phyloP scores from a whole-genome alignment of 2,888 invertebrate genomes.

The Lepidochitona cinerea region DNA sequence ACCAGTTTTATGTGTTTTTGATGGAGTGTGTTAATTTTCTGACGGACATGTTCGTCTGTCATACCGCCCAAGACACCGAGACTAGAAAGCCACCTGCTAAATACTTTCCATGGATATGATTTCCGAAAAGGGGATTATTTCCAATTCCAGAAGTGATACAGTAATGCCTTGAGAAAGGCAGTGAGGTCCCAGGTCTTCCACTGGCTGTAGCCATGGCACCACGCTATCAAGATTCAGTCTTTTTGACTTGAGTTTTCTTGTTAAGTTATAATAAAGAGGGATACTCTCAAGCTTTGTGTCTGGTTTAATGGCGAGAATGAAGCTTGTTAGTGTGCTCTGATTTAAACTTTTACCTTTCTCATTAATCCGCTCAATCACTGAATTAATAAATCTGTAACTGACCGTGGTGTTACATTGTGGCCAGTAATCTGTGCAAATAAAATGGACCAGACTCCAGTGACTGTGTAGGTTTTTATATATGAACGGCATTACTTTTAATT shows the following conservation, averaged over 20 bases:
- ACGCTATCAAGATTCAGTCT: not conserved
- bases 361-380: not conserved
- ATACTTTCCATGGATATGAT: not conserved
- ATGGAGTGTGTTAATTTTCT: not conserved
- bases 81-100: not conserved
- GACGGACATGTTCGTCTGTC: not conserved
- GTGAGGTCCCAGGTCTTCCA: not conserved
- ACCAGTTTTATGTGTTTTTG: not conserved
- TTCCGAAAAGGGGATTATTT: not conserved
- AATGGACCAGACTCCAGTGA: not conserved
- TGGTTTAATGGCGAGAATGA: not conserved
- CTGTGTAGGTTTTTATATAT: too few relatives aligned
- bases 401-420: not conserved
- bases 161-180: not conserved
- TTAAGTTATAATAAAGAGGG: not conserved
- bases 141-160: not conserved
- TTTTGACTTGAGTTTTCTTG: not conserved
- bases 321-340: not conserved
- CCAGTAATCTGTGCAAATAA: not conserved
- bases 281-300: not conserved
- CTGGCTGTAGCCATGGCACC: not conserved
- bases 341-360: not conserved
- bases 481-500: too few relatives aligned
- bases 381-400: not conserved
- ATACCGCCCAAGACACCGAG: not conserved